Evolutionary conservation across 2,113 vertebrate genomes (phyloP).

Genomic region (Progne subis): DNA sequence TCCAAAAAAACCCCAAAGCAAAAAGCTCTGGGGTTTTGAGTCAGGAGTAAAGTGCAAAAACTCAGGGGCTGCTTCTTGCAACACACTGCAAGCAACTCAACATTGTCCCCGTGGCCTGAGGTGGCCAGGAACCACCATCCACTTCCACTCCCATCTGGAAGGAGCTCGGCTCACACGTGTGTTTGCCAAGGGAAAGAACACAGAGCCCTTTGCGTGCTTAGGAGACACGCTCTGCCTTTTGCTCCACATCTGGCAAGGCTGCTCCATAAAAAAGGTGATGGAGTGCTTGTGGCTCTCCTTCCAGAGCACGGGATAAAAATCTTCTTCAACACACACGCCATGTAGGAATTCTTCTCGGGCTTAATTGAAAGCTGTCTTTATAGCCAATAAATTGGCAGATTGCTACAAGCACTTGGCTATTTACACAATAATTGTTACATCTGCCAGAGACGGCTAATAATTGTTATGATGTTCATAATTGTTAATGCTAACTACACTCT

Average conservation of each 20-base stretch:
- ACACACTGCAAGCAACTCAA: background rate
- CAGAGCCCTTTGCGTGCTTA: background rate
- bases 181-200: background rate
- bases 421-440: background rate
- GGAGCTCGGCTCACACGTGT: background rate
- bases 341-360: background rate
- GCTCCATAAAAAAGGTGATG: slow-evolving; percentile 45
- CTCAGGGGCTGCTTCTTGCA: background rate
- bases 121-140: background rate
- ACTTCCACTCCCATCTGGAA: background rate
- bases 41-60: background rate
- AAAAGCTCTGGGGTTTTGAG: background rate
- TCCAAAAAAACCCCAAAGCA: background rate
- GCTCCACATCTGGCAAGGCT: slow-evolving; percentile 22
- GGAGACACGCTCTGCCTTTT: rapidly evolving
- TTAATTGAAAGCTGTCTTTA: slow-evolving; percentile 14
- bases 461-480: background rate
- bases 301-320: background rate
- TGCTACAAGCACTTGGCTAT: background rate
- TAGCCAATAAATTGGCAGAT: slow-evolving; percentile 28
- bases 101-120: rapidly evolving
- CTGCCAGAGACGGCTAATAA: background rate
- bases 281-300: slow-evolving; percentile 40
- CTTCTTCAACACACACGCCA: background rate
- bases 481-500: slow-evolving; percentile 16